A percentile compares a stretch with the other conserved stretches of the same genome.
Evolutionary conservation across 2,888 invertebrate genomes (phyloP).

Genomic region (Xestia c-nigrum): DNA sequence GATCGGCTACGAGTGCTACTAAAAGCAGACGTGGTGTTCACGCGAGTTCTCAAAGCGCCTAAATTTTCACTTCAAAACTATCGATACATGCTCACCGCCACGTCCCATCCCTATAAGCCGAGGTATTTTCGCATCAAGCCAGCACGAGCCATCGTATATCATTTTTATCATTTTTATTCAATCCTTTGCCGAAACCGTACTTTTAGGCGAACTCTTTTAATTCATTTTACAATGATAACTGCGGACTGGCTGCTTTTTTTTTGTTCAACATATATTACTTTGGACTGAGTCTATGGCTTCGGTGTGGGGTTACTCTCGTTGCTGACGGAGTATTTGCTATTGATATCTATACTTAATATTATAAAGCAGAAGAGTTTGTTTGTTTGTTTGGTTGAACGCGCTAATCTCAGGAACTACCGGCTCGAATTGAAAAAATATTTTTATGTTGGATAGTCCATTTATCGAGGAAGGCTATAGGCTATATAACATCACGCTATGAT

Average conservation of each 20-base stretch:
- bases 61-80: slow-evolving; percentile 11
- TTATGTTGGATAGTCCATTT: too few species aligned
- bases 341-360: too few species aligned
- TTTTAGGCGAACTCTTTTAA: slow-evolving; percentile 82
- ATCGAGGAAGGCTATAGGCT: too few species aligned
- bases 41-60: too few species aligned
- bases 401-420: too few species aligned
- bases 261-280: slow-evolving; percentile 70
- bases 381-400: too few species aligned
- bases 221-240: slow-evolving; percentile 89
- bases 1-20: too few species aligned
- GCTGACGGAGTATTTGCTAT: slow-evolving; percentile 28
- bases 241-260: slow-evolving; percentile 66
- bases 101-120: slow-evolving; percentile 61
- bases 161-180: slow-evolving; percentile 87
- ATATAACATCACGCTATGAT: too few species aligned
- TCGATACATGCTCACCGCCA: slow-evolving; percentile 32
- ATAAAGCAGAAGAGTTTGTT: too few species aligned
- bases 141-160: slow-evolving; percentile 80
- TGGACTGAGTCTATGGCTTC: slow-evolving; percentile 63
- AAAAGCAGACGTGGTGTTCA: too few species aligned
- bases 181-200: slow-evolving; percentile 89
- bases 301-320: slow-evolving; percentile 20
- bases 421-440: too few species aligned
- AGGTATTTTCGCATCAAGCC: slow-evolving; percentile 74